These are phyloP conservation scores for Spinibarbus caldwelli DNA, from an alignment of 2,797 vertebrate genomes.

Conservation along the genomic window DNA sequence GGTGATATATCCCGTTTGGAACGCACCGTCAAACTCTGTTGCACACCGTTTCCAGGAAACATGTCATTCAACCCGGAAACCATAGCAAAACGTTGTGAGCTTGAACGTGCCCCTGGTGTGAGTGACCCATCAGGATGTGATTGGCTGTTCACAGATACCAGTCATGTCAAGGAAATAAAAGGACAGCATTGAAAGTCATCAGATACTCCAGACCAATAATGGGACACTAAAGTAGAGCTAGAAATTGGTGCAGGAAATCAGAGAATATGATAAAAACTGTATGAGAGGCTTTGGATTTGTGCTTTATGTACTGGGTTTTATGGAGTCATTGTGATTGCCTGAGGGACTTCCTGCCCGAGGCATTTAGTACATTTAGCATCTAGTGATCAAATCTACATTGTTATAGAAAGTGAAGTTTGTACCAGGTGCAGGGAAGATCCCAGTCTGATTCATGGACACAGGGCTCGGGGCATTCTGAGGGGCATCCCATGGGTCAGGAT, in stretches of 20 bases:
- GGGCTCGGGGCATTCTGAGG: slow-evolving; percentile 57
- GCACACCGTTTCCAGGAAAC: too few relatives aligned
- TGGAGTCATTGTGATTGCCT: slow-evolving; percentile 62
- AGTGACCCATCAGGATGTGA: not conserved
- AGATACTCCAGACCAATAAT: slow-evolving; percentile 38
- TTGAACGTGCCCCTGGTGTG: too few relatives aligned
- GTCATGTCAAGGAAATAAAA: slow-evolving; percentile 32
- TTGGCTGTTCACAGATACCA: not conserved
- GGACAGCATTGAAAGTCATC: slow-evolving; percentile 50
- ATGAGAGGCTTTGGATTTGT: slow-evolving; percentile 55
- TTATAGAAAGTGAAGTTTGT: slow-evolving; percentile 7
- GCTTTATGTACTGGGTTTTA: slow-evolving; percentile 16
- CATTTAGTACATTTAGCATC: not conserved
- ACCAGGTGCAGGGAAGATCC: slow-evolving; percentile 69
- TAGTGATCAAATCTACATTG: not conserved
- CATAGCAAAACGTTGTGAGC: too few relatives aligned
- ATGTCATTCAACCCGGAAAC: too few relatives aligned
- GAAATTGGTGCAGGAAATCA: slow-evolving; percentile 26
- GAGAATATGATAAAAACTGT: not conserved
- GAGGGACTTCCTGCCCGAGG: slow-evolving; percentile 72
- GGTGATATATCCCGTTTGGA: too few relatives aligned
- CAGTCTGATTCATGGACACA: slow-evolving; percentile 55
- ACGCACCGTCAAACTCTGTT: too few relatives aligned
- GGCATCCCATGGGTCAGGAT: slow-evolving; percentile 71
- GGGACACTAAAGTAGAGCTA: slow-evolving; percentile 23